phyloP scores from a whole-genome alignment of 1,140 invertebrate genomes.

The Drosophila erecta region DNA sequence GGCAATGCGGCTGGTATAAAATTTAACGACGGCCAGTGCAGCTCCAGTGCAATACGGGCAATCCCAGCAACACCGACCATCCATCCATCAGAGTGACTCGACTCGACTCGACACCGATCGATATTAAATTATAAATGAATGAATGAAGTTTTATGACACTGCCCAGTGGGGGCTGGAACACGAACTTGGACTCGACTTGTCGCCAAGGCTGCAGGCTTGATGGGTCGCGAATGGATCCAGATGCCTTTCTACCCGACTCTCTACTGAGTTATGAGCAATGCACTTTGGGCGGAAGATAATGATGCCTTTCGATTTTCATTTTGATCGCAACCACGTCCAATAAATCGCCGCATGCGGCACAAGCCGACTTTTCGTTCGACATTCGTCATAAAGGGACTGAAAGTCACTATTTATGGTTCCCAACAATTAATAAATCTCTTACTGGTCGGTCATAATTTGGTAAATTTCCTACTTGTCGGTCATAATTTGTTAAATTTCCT shows the following conservation, averaged over 20 bases:
- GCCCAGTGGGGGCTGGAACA: constrained; percentile 27
- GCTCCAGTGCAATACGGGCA: constrained; percentile 15
- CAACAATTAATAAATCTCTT: constrained; percentile 81
- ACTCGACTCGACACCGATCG: constrained; percentile 65
- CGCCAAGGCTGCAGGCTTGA: constrained; percentile 45
- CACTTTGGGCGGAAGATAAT: constrained; percentile 71
- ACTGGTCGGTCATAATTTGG: constrained; percentile 41
- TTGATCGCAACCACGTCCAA: constrained; percentile 39
- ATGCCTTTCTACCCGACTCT: background rate
- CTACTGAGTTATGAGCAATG: constrained; percentile 69
- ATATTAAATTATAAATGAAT: constrained; percentile 85
- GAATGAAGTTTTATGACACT: constrained; percentile 78
- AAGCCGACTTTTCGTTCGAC: constrained; percentile 15
- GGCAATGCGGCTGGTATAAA: constrained; percentile 68
- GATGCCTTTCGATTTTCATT: constrained; percentile 54
- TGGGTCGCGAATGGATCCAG: constrained; percentile 6
- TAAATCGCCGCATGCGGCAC: constrained; percentile 62
- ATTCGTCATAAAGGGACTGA: constrained; percentile 75
- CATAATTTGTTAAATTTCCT: constrained; percentile 79
- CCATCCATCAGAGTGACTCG: constrained; percentile 60
- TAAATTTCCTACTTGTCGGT: constrained; percentile 64
- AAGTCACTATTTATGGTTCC: constrained; percentile 24
- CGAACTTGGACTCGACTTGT: constrained; percentile 38
- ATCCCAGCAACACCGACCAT: constrained; percentile 23
- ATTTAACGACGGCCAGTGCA: constrained; percentile 61